Evolutionary conservation across 2,797 vertebrate species (phyloP), one percentile per base, ranked within the genome.

Genomic region (Yasuhikotakia modesta): DNA sequence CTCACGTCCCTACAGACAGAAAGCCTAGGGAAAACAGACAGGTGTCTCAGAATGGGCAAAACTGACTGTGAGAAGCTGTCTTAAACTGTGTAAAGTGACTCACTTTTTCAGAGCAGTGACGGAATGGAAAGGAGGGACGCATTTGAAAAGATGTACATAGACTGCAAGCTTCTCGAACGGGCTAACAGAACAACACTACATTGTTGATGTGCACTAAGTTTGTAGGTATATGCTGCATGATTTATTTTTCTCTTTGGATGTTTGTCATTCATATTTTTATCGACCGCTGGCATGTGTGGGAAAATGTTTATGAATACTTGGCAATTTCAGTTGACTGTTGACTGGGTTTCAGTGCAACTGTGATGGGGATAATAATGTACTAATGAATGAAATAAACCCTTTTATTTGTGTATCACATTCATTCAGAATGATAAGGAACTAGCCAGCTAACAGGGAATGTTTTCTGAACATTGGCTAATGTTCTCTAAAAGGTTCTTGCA

Each of bases 81-180:
- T 81, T n/a, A 55, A 71, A 53, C 35, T 83, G 48, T 46, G 70
- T 10, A 58, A 72, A 45, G 60, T 79, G 78, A 82, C 53, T 82
- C 76, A 82, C 19, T 82, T 66, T 84, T 79, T 78, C 73, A 75
- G 27, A 65, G 70, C 48, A 48, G 52, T 82, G 69, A 84, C 68
- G 72, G 70, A 81, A 74, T 79, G 68, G 48, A 81, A 81, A 82
- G 48, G 57, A 0, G 45, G 35, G 27, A 73, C 53, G 17, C 17
- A 35, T 58, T 57, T 66, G 65, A 55, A 50, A 3, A 75, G 63
- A 63, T 55, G 58, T 71, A 79, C n/a, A 46, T 74, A 61, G 21
- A 64, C 64, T 55, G 65, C 55, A 27, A 53, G 27, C n/a, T 24
- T 27, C 12, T 24, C 16, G 50, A 61, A 61, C 32, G 60, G 65